Evolutionary conservation across 2,797 vertebrate species (phyloP).

Genomic region (Rhinoraja longicauda): DNA sequence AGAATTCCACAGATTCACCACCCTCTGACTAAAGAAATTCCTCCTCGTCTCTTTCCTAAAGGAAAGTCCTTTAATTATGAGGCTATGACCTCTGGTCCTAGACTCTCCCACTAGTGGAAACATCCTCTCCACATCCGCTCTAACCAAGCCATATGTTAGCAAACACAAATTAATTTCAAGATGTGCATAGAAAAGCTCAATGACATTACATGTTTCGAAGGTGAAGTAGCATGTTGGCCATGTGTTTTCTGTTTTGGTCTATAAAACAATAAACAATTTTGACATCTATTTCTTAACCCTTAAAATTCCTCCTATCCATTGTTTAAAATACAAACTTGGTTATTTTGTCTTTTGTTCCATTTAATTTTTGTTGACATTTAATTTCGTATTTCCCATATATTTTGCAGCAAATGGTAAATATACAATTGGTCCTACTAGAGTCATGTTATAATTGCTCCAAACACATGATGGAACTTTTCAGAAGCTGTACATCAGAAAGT

Average conservation of each 20-base stretch:
- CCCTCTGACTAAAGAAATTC: too few relatives aligned
- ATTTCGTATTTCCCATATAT: neutral
- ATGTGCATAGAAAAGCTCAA: neutral
- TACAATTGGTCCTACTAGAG: neutral
- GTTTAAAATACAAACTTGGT: neutral
- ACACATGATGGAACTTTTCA: neutral
- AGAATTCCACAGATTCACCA: too few relatives aligned
- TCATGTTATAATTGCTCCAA: neutral
- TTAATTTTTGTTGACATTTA: neutral
- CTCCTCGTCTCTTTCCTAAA: too few relatives aligned
- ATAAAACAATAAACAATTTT: neutral
- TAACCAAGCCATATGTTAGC: neutral
- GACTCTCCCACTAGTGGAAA: too few relatives aligned
- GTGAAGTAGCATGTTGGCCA: neutral
- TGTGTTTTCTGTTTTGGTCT: neutral
- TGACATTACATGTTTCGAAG: neutral
- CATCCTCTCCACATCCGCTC: too few relatives aligned
- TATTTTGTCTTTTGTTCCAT: neutral
- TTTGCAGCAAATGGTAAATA: neutral
- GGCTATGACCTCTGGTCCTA: too few relatives aligned
- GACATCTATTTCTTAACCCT: neutral
- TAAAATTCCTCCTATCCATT: neutral
- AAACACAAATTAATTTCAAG: neutral
- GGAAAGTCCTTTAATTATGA: too few relatives aligned
- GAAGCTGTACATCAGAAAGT: neutral